Percentiles rank a stretch among this genome's conserved stretches.
phyloP scores from a whole-genome alignment of 1,140 invertebrate genomes.

The Penaeus japonicus region DNA sequence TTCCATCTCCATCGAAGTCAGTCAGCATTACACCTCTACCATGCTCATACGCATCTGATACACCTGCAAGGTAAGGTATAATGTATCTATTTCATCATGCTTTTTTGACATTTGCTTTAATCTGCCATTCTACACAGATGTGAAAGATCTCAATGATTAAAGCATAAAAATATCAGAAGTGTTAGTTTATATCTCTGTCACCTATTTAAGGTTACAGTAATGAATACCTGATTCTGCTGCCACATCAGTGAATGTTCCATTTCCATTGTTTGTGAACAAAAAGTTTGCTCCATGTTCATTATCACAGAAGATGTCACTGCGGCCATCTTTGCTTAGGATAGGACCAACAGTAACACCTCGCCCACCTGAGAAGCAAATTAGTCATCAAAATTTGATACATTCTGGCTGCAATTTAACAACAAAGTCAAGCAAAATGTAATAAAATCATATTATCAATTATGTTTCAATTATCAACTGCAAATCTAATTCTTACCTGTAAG shows the following conservation, averaged over 20 bases:
- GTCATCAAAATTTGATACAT: too few species aligned
- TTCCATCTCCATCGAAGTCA: conserved; percentile 27
- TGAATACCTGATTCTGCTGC: conserved; percentile 17
- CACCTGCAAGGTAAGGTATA: background rate
- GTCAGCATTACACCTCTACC: conserved; percentile 10
- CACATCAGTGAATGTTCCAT: conserved; percentile 29
- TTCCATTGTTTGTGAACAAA: conserved; percentile 18
- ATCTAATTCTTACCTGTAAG: background rate
- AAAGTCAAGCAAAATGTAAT: background rate
- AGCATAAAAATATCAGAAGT: background rate
- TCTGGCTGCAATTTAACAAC: background rate
- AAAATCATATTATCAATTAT: background rate
- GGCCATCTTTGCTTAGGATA: conserved; percentile 18
- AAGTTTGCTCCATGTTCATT: conserved; percentile 29
- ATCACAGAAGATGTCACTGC: conserved; percentile 24
- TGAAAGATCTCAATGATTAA: background rate
- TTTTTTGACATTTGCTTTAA: too few species aligned
- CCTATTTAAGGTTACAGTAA: background rate
- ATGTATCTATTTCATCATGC: too few species aligned
- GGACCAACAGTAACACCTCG: conserved; percentile 25
- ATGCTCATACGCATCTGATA: conserved; percentile 22
- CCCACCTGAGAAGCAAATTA: background rate
- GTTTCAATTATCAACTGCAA: background rate
- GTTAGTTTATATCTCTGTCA: background rate
- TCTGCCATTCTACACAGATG: background rate